Evolutionary conservation across 2,113 vertebrate species (phyloP).

Genomic region (Corydoras sp.): DNA sequence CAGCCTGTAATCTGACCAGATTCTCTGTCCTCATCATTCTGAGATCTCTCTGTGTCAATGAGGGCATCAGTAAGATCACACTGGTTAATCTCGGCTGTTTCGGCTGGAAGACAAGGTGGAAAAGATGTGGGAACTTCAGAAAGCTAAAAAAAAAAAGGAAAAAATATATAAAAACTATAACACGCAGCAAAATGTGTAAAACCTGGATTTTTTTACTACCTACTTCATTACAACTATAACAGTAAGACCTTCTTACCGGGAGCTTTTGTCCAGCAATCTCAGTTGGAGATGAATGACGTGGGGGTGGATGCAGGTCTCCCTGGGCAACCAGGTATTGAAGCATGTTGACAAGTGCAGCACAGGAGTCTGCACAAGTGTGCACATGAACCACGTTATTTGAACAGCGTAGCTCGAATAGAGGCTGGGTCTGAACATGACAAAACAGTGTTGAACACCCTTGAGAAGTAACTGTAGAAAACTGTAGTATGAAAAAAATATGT

Average conservation of each 20-base stretch:
- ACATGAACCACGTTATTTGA: constrained; percentile 86
- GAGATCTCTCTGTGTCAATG: constrained; percentile 76
- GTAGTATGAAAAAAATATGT: not conserved
- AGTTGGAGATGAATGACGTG: constrained; percentile 75
- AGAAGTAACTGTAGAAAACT: not conserved
- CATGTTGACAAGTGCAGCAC: constrained; percentile 78
- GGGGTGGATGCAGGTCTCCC: constrained; percentile 80
- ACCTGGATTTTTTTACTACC: no score
- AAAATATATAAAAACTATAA: no score
- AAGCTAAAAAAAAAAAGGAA: constrained; percentile 57
- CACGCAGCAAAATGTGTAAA: no score
- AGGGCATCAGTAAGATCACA: constrained; percentile 81
- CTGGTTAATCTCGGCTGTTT: constrained; percentile 86
- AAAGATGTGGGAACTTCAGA: constrained; percentile 73
- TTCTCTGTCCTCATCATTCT: constrained; percentile 60
- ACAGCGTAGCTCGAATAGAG: constrained; percentile 85
- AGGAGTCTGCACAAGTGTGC: constrained; percentile 86
- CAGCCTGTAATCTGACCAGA: constrained; percentile 54
- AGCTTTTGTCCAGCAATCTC: constrained; percentile 87
- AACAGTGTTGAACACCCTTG: not conserved
- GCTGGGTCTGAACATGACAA: constrained; percentile 67
- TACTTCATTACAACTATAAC: not conserved
- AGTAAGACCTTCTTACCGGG: constrained; percentile 60
- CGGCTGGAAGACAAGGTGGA: constrained; percentile 72
- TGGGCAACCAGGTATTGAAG: constrained; percentile 79